Evolutionary conservation across 2,888 invertebrate genomes (phyloP), one percentile per base, ranked within the genome.

Genomic region (Empis stercorea): DNA sequence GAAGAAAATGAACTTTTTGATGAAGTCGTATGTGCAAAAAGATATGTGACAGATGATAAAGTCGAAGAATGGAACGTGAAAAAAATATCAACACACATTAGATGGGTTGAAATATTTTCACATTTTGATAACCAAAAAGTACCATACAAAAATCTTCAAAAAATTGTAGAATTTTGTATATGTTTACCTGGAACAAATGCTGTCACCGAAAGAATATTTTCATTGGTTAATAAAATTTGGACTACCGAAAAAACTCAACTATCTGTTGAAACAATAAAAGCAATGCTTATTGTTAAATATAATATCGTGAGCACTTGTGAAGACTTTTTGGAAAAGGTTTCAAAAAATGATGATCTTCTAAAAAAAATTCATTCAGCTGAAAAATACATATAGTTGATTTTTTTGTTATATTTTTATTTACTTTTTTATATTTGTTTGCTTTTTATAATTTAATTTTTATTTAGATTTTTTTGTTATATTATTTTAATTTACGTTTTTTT

Each of bases 151-250:
- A 45, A 45, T 17, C 11, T 45, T 30, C 7, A n/a, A 40, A 45
- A 30, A 32, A 4, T 45, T 14, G 34, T 45, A 14, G 40, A 45
- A 45, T 45, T 17, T 17, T 44, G 44, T 3, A n/a, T n/a, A n/a
- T n/a, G n/a, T n/a, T n/a, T n/a, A n/a, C n/a, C 36, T 32, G 46
- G 34, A 20, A 47, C 47, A 14, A 47, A 47, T 43, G 43, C 39
- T 15, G 39, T 32, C 20, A 43, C 32, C 30, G 47, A 43, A 39
- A 38, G 43, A 43, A 43, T 47, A 11, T 47, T 47, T 39, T 38
- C 39, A 4, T 20, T 44, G 15, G 34, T 44, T 16, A 48, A 48
- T 34, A 34, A 41, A 34, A 34, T 44, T 15, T 44, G 43, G 44
- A 40, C 44, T 27, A 17, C 40, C 20, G 39, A 47, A 47, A 44